phyloP scores from a whole-genome alignment of 53 echinoderm and acorn worm genomes.

The Temnopleurus reevesii region DNA sequence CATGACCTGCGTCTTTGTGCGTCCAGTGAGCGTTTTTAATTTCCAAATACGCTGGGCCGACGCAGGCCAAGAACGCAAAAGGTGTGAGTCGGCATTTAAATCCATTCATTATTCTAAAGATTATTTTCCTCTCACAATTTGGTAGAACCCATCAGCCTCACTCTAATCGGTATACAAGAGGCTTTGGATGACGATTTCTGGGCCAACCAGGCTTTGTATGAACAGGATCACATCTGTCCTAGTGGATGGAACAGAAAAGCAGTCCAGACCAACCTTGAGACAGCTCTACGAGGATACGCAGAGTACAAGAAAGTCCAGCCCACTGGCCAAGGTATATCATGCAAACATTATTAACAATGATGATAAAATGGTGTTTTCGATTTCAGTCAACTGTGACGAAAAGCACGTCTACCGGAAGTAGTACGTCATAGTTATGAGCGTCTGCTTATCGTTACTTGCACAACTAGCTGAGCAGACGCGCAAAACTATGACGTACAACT shows the following conservation, averaged over 20 bases:
- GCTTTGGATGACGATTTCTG: neutral
- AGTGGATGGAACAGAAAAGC: neutral
- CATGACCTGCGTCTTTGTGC: too few species aligned
- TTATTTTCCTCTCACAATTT: neutral
- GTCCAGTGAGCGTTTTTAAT: neutral
- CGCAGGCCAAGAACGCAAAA: too few species aligned
- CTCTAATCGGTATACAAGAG: neutral
- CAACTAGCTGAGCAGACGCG: too few species aligned
- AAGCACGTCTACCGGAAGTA: too few species aligned
- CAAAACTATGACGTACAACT: too few species aligned
- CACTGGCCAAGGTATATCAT: neutral
- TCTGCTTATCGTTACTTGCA: too few species aligned
- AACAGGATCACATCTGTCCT: neutral
- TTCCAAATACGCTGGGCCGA: neutral
- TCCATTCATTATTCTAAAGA: neutral
- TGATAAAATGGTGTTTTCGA: too few species aligned
- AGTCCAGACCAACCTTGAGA: neutral
- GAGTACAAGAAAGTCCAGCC: neutral
- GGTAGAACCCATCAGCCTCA: conserved; percentile 12
- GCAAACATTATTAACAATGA: too few species aligned
- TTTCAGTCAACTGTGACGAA: too few species aligned
- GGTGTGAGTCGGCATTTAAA: too few species aligned
- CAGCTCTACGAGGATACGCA: neutral
- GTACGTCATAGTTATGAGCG: too few species aligned
- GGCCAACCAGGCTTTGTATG: neutral